Evolutionary conservation across 1,140 invertebrate species (phyloP), one percentile per base, ranked within the genome.

Genomic region (Centruroides vittatus): DNA sequence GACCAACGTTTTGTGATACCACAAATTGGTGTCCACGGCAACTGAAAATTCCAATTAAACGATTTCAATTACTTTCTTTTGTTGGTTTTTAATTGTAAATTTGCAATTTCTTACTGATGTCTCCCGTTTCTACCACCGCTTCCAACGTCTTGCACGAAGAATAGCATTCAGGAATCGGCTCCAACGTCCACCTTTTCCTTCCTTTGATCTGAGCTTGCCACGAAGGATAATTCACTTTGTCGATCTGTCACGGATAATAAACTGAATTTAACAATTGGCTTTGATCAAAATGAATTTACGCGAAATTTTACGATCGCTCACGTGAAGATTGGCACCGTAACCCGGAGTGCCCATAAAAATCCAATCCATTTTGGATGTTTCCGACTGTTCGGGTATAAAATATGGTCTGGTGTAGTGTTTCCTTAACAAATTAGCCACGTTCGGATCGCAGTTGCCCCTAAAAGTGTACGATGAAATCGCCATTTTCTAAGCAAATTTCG

Each of bases 321-420:
- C 89, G 73, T 97, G 93, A 84, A 96, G 86, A 66, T 93, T 86
- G 1, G 93, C 92, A 0, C 93, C 93, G 71, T 89, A 83, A 48
- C 93, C 92, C 1, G 86, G 83, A 46, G 86, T 91, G 0, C 93
- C 93, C 84, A 95, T 94, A 70, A 95, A 95, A 66, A 96, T 89
- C 92, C 91, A 96, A 74, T 93, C 90, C 0, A 86, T 81, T 58
- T 83, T 85, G 66, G 88, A 87, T 65, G 83, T 88, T 72, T 94
- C 89, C 0, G 90, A 84, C 1, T 81, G 81, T 3, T 73, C 73
- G 0, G 92, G 90, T 6, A 97, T 78, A 71, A 97, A 96, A 70
- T 94, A 93, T 0, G 93, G 93, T 47, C 83, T 74, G 0, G 76
- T 72, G 70, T 95, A 95, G 70, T 91, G 87, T 58, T 82, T 68